Conservation (phyloP, 2,888 invertebrate species). For the Heteropelma amictum region DNA sequence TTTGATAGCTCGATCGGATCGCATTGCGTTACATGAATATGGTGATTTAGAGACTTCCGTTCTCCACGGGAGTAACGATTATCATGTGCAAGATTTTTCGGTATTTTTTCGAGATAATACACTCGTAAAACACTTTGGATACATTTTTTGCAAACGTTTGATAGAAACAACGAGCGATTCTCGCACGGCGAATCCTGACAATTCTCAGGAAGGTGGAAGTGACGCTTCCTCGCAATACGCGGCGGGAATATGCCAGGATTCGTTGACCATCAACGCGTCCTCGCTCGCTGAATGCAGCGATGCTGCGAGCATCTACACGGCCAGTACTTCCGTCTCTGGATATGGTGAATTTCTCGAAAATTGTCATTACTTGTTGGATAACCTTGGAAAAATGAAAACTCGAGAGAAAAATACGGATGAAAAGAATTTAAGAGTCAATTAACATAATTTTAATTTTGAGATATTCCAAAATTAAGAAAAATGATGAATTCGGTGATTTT, state of each 20-base stretch:
- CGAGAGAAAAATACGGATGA: no score
- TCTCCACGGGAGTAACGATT: constrained; percentile 17
- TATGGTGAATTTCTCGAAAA: constrained; percentile 68
- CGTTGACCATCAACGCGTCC: constrained; percentile 68
- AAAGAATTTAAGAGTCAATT: no score
- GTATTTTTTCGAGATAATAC: not conserved
- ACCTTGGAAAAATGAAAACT: not conserved
- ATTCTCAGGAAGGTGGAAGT: constrained; percentile 65
- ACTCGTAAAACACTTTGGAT: not conserved
- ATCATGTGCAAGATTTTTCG: not conserved
- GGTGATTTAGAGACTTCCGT: no score
- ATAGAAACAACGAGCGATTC: constrained; percentile 70
- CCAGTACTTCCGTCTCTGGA: constrained; percentile 75
- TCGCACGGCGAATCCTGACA: constrained; percentile 69
- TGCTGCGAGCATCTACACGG: constrained; percentile 74
- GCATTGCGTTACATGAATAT: not conserved
- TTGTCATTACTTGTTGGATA: not conserved
- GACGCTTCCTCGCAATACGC: constrained; percentile 65
- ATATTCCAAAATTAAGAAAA: no score
- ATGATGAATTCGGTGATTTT: no score
- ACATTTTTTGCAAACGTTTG: constrained; percentile 4
- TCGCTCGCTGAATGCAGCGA: constrained; percentile 73
- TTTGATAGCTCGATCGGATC: constrained; percentile 5
- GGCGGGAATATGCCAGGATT: constrained; percentile 68
- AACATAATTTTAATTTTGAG: no score